Base-by-base conservation (phyloP, 1,140 invertebrate species). In the Ericerus pela region DNA sequence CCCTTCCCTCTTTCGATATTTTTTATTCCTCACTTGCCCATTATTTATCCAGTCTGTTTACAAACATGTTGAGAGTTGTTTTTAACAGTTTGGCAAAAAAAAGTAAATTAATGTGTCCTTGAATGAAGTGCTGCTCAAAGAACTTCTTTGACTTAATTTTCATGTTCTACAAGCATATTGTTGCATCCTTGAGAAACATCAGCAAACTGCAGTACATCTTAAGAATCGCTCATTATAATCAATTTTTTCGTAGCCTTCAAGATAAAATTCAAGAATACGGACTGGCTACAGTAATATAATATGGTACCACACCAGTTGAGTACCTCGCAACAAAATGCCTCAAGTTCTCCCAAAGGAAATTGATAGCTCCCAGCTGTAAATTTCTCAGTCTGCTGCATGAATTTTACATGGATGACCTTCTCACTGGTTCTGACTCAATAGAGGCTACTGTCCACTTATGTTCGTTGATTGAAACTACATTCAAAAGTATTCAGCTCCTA, bases 151-250 rank as follows among this genome's bases (percentile, higher is more conserved):
- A 58, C 1, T 60, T 66, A 8, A 12, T 69, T 11, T 33, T 66
- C 2, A 52, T 59, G 38, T 69, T 69, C 59, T 20, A 65, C 51
- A 57, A 27, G 10, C 58, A 65, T 56, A 16, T 38, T 51, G 59
- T 60, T 41, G 67, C 65, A 2, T 51, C 67, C 12, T 64, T 59
- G 10, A 67, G 62, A 10, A 69, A 71, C 58, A 64, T 71, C 6
- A 58, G 61, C 20, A 70, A 72, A 59, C 69, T 20, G 38, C 51
- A 20, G 60, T 71, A 5, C 55, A 57, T 24, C 12, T 52, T 20
- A 57, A 65, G 43, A 64, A 69, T 31, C 33, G 54, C 10, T 57
- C 57, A 31, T 65, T 62, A 57, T 67, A 71, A 52, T 58, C 58
- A 55, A 68, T 71, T 28, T 26, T 71, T 0, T 70, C 69, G 67